Base-by-base conservation (phyloP, 2,888 invertebrate genomes). In the Leptopterna dolabrata region DNA sequence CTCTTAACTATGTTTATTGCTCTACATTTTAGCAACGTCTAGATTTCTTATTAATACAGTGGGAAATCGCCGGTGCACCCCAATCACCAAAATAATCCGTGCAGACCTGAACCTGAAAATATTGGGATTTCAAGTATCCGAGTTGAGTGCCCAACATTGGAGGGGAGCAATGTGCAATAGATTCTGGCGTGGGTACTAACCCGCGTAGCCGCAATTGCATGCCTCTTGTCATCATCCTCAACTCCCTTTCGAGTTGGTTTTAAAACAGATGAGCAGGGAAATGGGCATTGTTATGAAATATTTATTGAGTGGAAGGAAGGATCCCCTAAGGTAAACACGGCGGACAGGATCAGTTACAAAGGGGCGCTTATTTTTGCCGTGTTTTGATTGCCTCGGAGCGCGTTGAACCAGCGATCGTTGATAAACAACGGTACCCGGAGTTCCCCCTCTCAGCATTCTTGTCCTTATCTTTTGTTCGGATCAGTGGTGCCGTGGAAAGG, bases 381-480 rank as follows among this genome's bases (percentile, higher is more conserved):
- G 83, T 83, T 83, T 83, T 83, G 83, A 83, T 83, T 83, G 83
- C 83, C 83, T 83, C 41, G 30, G 70, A 83, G 83, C 83, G 83
- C 83, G 83, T 83, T 83, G 83, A 63, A 83, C 83, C 83, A 70
- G 83, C 55, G 16, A 63, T 29, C 83, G 83, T 83, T 83, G 16
- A 70, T 83, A 83, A 83, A 83, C 83, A 83, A 83, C 83, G 63
- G 81, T 27, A 55, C 41, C 45, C 78, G 6, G 27, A 16, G 27
- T 36, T n/a, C 45, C 78, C 78, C 78, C 45, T 29, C 27, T 41
- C 43, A n/a, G 78, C 41, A 43, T 78, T 78, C 78, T 78, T 78
- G 43, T 24, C 45, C 24, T 45, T 27, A 45, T 45, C 78, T 78
- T 78, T 78, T 45, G 81, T 45, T 81, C 81, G 14, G 81, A 81